Evolutionary conservation across 2,113 vertebrate genomes (phyloP).

Genomic region (Galeopterus variegatus): DNA sequence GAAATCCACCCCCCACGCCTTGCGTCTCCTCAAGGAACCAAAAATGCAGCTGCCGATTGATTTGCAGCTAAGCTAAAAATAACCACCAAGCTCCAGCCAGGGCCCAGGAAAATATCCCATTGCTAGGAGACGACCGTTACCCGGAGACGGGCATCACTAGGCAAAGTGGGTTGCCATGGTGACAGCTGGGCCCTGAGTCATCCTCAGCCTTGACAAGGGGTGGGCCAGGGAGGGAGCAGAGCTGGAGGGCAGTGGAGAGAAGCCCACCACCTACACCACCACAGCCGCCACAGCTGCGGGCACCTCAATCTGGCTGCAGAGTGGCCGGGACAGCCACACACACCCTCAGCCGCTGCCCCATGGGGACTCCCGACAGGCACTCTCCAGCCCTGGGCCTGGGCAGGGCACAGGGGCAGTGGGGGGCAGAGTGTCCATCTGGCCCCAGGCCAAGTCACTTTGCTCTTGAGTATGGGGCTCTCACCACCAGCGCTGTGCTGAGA

Average conservation of each 20-base stretch:
- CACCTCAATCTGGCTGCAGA: not conserved
- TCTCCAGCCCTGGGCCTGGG: not conserved
- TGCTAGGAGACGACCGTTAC: constrained; percentile 90
- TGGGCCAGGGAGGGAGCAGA: not conserved
- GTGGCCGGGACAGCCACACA: not conserved
- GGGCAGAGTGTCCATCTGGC: too few species aligned
- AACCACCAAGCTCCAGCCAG: constrained; percentile 88
- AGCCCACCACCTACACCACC: not conserved
- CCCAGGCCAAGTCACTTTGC: not conserved
- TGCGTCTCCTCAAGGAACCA: constrained; percentile 75
- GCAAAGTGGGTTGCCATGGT: constrained; percentile 88
- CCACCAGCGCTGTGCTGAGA: not conserved
- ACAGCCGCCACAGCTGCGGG: not conserved
- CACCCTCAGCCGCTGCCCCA: not conserved
- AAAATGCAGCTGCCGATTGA: constrained; percentile 88
- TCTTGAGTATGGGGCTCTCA: not conserved
- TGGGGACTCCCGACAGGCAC: too few species aligned
- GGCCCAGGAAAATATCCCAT: constrained; percentile 89
- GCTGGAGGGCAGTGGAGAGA: not conserved
- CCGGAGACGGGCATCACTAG: constrained; percentile 90
- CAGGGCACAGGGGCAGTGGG: not conserved
- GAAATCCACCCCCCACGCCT: constrained; percentile 55
- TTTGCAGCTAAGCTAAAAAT: constrained; percentile 89
- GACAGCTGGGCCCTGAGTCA: constrained; percentile 87
- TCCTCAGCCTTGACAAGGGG: constrained; percentile 70